phyloP scores from a whole-genome alignment of 2,888 invertebrate species.

The Cerastoderma edule region DNA sequence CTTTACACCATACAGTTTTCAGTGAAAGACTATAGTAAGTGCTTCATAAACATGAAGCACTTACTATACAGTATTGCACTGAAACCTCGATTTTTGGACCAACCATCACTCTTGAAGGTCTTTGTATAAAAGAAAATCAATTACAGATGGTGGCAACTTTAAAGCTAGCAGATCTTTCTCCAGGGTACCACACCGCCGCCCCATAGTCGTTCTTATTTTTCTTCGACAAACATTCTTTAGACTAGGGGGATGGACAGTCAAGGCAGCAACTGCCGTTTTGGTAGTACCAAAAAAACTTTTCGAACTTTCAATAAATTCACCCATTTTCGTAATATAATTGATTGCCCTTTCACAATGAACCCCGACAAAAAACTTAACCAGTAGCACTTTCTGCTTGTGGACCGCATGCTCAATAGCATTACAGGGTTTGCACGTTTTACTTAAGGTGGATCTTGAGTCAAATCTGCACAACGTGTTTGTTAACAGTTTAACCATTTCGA shows the following conservation, averaged over 20 bases:
- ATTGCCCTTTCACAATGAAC: slow-evolving; percentile 73
- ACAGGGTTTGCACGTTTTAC: slow-evolving; percentile 87
- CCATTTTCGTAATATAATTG: slow-evolving; percentile 50
- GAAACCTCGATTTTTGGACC: not conserved
- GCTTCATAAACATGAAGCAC: too few species aligned
- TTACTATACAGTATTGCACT: too few species aligned
- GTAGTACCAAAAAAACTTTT: slow-evolving; percentile 29
- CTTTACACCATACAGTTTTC: not conserved
- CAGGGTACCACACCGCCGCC: slow-evolving; percentile 52
- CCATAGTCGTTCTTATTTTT: slow-evolving; percentile 62
- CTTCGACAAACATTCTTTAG: slow-evolving; percentile 71
- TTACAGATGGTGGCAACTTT: slow-evolving; percentile 68
- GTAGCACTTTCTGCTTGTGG: slow-evolving; percentile 69
- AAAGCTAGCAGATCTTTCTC: slow-evolving; percentile 61
- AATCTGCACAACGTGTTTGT: slow-evolving; percentile 95
- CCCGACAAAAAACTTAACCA: slow-evolving; percentile 70
- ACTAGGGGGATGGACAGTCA: slow-evolving; percentile 59
- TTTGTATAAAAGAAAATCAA: slow-evolving; percentile 69
- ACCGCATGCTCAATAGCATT: slow-evolving; percentile 75
- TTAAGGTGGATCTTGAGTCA: slow-evolving; percentile 90
- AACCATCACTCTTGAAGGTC: slow-evolving; percentile 55
- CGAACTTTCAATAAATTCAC: slow-evolving; percentile 27
- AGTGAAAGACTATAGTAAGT: not conserved
- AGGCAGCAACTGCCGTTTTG: slow-evolving; percentile 20
- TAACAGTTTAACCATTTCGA: slow-evolving; percentile 68